phyloP scores from a whole-genome alignment of 2,888 invertebrate species.

The Epinotia demarniana region DNA sequence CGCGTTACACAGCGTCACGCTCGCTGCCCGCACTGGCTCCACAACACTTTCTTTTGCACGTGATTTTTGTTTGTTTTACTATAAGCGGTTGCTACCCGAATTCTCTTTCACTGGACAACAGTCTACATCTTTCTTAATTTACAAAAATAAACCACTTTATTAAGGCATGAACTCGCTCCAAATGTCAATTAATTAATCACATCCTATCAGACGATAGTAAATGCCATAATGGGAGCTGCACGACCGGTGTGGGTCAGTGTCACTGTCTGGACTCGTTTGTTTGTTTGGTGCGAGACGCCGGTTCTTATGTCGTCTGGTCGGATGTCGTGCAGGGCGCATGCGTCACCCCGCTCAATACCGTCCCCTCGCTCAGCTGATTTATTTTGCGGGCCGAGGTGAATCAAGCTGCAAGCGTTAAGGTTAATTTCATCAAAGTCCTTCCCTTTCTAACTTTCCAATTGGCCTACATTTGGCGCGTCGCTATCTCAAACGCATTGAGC shows the following conservation, averaged over 20 bases:
- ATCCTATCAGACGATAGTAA: not conserved
- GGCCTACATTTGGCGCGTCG: not conserved
- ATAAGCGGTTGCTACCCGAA: constrained; percentile 30
- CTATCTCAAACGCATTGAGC: not conserved
- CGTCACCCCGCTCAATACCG: constrained; percentile 75
- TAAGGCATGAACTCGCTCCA: not conserved
- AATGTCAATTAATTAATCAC: not conserved
- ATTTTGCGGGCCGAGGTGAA: constrained; percentile 44
- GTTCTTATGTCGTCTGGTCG: constrained; percentile 55
- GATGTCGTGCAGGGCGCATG: constrained; percentile 74
- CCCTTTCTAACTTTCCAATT: not conserved
- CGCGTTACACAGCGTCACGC: constrained; percentile 73
- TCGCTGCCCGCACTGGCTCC: constrained; percentile 63
- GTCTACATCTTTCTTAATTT: not conserved
- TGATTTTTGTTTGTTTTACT: constrained; percentile 68
- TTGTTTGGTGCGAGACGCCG: constrained; percentile 73
- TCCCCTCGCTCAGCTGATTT: constrained; percentile 57
- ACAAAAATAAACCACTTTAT: constrained; percentile 30
- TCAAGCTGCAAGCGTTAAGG: constrained; percentile 22
- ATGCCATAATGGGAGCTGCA: constrained; percentile 45
- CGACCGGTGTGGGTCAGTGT: constrained; percentile 70
- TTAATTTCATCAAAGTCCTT: constrained; percentile 18
- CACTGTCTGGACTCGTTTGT: constrained; percentile 71
- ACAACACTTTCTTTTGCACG: constrained; percentile 79
- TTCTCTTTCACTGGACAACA: constrained; percentile 29